Evolutionary conservation across 2,888 invertebrate genomes (phyloP).

Genomic region (Periphyllus acericola): DNA sequence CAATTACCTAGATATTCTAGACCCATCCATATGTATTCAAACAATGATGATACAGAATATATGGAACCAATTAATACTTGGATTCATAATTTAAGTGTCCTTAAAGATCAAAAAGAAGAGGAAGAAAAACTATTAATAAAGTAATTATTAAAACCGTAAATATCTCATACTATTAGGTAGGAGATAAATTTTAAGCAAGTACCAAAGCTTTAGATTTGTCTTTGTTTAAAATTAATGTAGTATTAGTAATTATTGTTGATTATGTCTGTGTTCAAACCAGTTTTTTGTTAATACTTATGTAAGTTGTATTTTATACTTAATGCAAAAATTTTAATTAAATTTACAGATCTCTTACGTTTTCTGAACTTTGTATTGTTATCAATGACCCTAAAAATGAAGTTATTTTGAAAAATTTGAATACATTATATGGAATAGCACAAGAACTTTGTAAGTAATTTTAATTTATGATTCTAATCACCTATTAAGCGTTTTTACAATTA

Average conservation of each 20-base stretch:
- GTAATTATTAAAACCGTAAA: constrained; percentile 16
- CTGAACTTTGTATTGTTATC: constrained; percentile 47
- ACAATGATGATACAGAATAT: neutral
- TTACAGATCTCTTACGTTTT: constrained; percentile 41
- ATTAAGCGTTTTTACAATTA: neutral
- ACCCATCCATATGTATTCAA: constrained; percentile 12
- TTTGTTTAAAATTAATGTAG: no score
- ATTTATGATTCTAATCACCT: neutral
- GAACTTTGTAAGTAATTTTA: constrained; percentile 47
- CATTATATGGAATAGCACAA: constrained; percentile 53
- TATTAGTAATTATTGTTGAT: no score
- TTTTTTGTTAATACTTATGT: no score
- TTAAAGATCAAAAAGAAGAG: constrained; percentile 30
- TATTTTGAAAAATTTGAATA: constrained; percentile 50
- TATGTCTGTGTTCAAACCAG: no score
- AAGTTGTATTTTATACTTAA: no score
- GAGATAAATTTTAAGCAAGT: no score
- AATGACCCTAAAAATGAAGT: constrained; percentile 39
- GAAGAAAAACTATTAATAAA: constrained; percentile 44
- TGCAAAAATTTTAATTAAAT: neutral
- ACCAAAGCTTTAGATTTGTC: no score
- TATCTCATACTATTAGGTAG: no score
- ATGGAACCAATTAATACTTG: constrained; percentile 40
- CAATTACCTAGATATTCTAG: constrained; percentile 53
- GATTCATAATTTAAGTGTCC: constrained; percentile 37